A percentile compares a stretch with the other conserved stretches of the same genome.
Conservation (phyloP, 2,888 invertebrate genomes). For the Protophormia terraenovae region DNA sequence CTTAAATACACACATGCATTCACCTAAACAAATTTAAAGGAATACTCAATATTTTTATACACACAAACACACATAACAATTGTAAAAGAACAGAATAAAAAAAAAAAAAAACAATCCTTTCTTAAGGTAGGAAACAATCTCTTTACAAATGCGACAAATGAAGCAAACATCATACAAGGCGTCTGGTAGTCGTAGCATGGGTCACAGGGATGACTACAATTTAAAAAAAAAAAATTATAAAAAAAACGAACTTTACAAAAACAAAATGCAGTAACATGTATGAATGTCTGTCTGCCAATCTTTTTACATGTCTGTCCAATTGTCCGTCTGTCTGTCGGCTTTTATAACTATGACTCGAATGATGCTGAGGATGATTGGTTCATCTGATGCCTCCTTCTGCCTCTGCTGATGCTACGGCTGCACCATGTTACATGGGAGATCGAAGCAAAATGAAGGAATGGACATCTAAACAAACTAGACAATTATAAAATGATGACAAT, state of each 20-base stretch:
- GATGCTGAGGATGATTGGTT: constrained; percentile 62
- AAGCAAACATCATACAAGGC: constrained; percentile 78
- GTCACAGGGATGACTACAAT: constrained; percentile 72
- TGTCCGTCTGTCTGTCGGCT: constrained; percentile 26
- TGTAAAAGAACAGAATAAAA: constrained; percentile 15
- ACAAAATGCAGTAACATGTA: constrained; percentile 69
- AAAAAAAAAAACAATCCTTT: constrained; percentile 55
- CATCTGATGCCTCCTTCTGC: constrained; percentile 19
- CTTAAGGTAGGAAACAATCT: constrained; percentile 63
- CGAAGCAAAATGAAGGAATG: constrained; percentile 40
- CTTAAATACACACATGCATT: constrained; percentile 27
- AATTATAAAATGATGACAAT: constrained; percentile 80
- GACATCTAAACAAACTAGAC: constrained; percentile 67
- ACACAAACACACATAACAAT: constrained; percentile 1
- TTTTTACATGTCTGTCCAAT: constrained; percentile 5
- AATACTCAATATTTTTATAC: constrained; percentile 21
- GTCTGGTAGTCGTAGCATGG: constrained; percentile 77
- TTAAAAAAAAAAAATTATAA: constrained; percentile 14
- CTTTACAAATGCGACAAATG: constrained; percentile 71
- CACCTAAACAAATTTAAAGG: constrained; percentile 32
- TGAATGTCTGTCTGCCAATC: constrained; percentile 12
- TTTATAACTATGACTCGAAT: constrained; percentile 37
- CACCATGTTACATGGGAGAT: constrained; percentile 35
- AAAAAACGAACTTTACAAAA: constrained; percentile 71
- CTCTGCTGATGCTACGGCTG: background rate